Evolutionary conservation across 2,113 vertebrate species (phyloP), one percentile per base, ranked within the genome.

Genomic region (Anguilla japonica): DNA sequence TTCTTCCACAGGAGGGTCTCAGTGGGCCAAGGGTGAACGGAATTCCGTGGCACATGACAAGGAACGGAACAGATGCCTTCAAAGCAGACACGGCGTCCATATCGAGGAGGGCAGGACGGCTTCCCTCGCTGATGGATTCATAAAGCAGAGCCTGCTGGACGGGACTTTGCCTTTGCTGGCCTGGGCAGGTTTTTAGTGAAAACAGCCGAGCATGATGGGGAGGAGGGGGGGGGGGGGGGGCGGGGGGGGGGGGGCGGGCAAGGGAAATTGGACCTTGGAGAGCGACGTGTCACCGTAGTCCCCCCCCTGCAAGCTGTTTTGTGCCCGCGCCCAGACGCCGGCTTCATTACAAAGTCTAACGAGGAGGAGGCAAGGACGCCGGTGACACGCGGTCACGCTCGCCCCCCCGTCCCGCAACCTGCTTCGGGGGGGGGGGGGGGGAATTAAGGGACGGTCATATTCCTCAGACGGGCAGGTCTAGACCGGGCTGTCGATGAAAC

Each of bases 281-380:
- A 80, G 79, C 15, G 20, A 18, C 34, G 5, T 80, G 34, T 40
- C 34, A 41, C 18, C 79, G 16, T 39, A 80, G 40, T 18, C 78
- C 18, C 60, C 60, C 18, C 13, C 57, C 29, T 40, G 39, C 50
- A 14, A 40, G 84, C 20, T 57, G 75, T 80, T 85, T 60, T 60
- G 60, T 40, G 34, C 16, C 78, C 7, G 18, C 43, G 4, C 50
- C 16, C 53, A 81, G 85, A 50, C 43, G 15, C 43, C 22, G 46
- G 22, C 43, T 13, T 85, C 84, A 79, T 85, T 80, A 57, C 39
- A 29, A 86, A 63, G 40, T 86, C 79, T 81, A 86, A 81, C 46
- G 16, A 86, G 26, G 16, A 86, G 26, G 53, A 81, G 22, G 7
- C 43, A 85, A 81, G 85, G 85, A 81, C 39, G 4, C 79, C n/a